phyloP scores from a whole-genome alignment of 2,888 invertebrate species.

The Ischnura elegans region DNA sequence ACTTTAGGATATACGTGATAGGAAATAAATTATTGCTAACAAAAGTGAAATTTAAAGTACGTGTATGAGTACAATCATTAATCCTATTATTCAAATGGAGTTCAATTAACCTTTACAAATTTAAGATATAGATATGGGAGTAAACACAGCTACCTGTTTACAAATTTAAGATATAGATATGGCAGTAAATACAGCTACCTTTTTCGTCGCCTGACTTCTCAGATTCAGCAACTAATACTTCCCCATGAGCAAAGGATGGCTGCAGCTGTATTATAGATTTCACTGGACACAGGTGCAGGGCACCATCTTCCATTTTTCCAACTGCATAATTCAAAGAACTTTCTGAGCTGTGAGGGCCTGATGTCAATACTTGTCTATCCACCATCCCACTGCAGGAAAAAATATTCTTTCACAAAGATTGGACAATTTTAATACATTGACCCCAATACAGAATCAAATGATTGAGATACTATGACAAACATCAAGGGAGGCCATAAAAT shows the following conservation, averaged over 20 bases:
- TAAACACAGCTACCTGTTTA: no score
- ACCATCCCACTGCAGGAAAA: not conserved
- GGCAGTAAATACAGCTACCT: not conserved
- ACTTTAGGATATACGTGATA: no score
- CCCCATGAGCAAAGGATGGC: not conserved
- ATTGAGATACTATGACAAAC: not conserved
- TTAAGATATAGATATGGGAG: no score
- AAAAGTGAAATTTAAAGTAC: no score
- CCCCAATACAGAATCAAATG: no score
- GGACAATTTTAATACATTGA: no score
- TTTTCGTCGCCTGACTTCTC: not conserved
- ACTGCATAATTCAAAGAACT: not conserved
- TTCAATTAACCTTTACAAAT: no score
- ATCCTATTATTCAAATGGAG: no score
- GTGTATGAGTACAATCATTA: no score
- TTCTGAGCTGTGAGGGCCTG: not conserved
- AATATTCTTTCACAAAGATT: not conserved
- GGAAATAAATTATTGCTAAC: no score
- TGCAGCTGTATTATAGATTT: not conserved
- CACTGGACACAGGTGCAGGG: not conserved
- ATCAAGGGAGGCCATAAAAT: not conserved
- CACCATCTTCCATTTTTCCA: not conserved
- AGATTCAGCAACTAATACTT: not conserved
- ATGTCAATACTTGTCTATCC: not conserved
- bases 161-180: no score